These are phyloP conservation scores for Drymonia ruficornis DNA, from an alignment of 2,888 invertebrate genomes.

Conservation along the genomic window DNA sequence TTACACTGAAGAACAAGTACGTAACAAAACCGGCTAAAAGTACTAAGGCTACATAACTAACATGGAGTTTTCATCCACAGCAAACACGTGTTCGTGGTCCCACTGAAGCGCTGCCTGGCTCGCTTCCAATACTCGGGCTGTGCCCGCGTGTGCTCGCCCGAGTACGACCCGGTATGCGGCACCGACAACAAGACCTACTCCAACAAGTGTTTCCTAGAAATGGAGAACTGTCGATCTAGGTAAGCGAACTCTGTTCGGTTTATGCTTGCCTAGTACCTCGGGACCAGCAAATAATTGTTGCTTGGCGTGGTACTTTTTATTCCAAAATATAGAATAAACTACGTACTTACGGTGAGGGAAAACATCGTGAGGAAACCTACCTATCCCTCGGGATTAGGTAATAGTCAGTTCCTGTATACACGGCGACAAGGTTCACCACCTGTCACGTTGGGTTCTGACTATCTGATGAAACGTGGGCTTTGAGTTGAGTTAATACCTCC, in stretches of 20 bases:
- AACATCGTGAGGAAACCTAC: too few species aligned
- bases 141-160: constrained; percentile 93
- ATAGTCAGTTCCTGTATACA: too few species aligned
- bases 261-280: constrained; percentile 21
- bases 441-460: too few species aligned
- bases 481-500: too few species aligned
- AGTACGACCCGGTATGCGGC: constrained; percentile 97
- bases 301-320: background rate
- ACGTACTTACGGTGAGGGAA: too few species aligned
- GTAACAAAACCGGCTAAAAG: background rate
- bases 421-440: too few species aligned
- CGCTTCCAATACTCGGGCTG: constrained; percentile 95
- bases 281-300: background rate
- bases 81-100: constrained; percentile 96
- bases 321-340: too few species aligned
- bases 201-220: constrained; percentile 95
- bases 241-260: constrained; percentile 31
- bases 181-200: constrained; percentile 96
- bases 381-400: too few species aligned
- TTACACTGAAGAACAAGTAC: too few species aligned
- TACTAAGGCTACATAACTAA: constrained; percentile 32
- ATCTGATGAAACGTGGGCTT: too few species aligned
- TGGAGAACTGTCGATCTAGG: constrained; percentile 95
- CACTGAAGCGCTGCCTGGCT: constrained; percentile 93
- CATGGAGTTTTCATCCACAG: constrained; percentile 70